These are phyloP conservation scores for Chrysotoxum bicinctum DNA, from an alignment of 2,888 invertebrate genomes.

Conservation along the genomic window DNA sequence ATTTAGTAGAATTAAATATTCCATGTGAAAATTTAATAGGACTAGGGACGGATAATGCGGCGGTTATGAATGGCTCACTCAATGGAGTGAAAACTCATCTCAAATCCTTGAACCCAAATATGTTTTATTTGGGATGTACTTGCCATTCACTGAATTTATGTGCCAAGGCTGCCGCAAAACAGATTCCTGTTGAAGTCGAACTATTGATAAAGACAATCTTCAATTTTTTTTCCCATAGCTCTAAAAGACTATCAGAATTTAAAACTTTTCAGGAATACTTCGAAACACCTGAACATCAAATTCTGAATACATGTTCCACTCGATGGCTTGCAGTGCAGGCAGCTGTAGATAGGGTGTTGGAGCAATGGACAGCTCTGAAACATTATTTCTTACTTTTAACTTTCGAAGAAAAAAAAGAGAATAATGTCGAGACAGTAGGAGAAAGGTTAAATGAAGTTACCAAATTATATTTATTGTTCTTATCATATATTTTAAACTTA, in stretches of 20 bases:
- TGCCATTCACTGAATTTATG: constrained; percentile 73
- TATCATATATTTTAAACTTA: constrained; percentile 30
- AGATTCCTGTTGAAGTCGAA: constrained; percentile 15
- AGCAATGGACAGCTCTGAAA: constrained; percentile 43
- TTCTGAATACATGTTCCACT: constrained; percentile 42
- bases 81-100: constrained; percentile 72
- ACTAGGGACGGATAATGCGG: constrained; percentile 74
- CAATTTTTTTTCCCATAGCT: constrained; percentile 52
- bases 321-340: constrained; percentile 41
- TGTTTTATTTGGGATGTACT: constrained; percentile 75
- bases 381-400: constrained; percentile 30
- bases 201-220: constrained; percentile 24
- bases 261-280: too few relatives aligned
- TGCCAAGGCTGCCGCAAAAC: constrained; percentile 49
- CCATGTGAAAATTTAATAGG: constrained; percentile 74
- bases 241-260: constrained; percentile 28
- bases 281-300: constrained; percentile 19
- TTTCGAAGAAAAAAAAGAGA: constrained; percentile 11
- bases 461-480: constrained; percentile 20
- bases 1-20: too few relatives aligned
- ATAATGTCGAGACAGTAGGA: neutral
- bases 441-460: too few relatives aligned
- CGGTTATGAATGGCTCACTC: constrained; percentile 74
- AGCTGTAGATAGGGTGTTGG: constrained; percentile 51
- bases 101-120: constrained; percentile 67